Conservation (phyloP, 2,888 invertebrate species). For the Drosophila multiciliata region DNA sequence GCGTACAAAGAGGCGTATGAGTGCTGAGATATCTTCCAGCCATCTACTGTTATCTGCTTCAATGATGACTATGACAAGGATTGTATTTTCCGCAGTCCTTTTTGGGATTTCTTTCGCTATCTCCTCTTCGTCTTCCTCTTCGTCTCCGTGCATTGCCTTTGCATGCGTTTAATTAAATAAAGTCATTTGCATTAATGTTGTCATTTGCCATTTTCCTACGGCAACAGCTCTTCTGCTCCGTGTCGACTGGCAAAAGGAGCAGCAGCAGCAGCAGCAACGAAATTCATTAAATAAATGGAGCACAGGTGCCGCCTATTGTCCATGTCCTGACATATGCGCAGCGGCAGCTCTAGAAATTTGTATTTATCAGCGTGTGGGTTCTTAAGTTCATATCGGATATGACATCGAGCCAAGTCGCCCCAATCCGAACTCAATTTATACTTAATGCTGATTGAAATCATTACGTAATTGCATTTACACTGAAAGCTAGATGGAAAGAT, state of each 20-base stretch:
- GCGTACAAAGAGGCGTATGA: conserved; percentile 65
- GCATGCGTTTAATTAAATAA: conserved; percentile 75
- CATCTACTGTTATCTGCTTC: conserved; percentile 42
- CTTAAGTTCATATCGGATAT: conserved; percentile 16
- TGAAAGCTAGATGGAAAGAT: conserved; percentile 6
- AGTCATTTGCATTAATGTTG: conserved; percentile 78
- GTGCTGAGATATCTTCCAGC: conserved; percentile 49
- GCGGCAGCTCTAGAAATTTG: conserved; percentile 25
- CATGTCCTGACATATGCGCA: conserved; percentile 46
- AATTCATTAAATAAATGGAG: conserved; percentile 75
- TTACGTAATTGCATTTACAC: conserved; percentile 47
- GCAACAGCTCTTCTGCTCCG: conserved; percentile 34
- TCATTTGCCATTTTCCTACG: conserved; percentile 77
- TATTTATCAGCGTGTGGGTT: conserved; percentile 29
- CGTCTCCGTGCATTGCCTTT: conserved; percentile 11
- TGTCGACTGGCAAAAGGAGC: conserved; percentile 30
- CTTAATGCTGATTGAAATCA: conserved; percentile 59
- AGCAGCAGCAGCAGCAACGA: conserved; percentile 32
- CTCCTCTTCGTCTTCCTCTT: not conserved
- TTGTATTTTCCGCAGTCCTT: conserved; percentile 43
- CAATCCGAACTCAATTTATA: conserved; percentile 10
- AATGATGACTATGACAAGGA: conserved; percentile 56
- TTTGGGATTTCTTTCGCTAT: conserved; percentile 20
- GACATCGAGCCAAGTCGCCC: conserved; percentile 3
- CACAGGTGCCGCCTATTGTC: conserved; percentile 59